Evolutionary conservation across 30 jellyfish, hydroid and myxozoan genomes (phyloP).

Genomic region (Rhopilema esculentum): DNA sequence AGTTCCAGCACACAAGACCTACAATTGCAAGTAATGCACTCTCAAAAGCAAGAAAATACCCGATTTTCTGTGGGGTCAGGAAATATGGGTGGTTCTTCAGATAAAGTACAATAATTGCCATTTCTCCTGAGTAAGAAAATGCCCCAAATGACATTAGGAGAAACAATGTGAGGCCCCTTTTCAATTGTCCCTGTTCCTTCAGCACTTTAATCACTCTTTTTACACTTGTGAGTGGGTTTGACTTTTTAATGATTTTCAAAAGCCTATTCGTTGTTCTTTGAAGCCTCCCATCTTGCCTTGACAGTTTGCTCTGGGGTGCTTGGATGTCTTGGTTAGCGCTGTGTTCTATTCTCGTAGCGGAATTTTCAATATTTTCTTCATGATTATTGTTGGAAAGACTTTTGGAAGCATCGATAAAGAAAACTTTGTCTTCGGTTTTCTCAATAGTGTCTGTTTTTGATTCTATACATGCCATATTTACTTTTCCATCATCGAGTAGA

Average conservation of each 20-base stretch:
- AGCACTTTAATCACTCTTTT: slow-evolving; percentile 2
- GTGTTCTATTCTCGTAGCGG: neutral
- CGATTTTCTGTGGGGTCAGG: neutral
- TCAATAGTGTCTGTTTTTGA: neutral
- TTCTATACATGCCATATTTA: neutral
- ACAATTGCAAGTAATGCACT: slow-evolving; percentile 9
- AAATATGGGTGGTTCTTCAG: slow-evolving; percentile 17
- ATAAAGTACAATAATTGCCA: slow-evolving; percentile 1
- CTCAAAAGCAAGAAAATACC: neutral
- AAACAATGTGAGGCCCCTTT: neutral
- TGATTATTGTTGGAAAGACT: neutral
- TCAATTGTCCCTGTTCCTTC: neutral
- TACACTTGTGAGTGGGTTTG: slow-evolving; percentile 1
- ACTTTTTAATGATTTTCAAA: neutral
- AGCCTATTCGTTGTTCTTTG: neutral
- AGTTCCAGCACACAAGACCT: slow-evolving; percentile 2
- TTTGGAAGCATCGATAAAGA: neutral
- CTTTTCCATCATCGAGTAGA: neutral
- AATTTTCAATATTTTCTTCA: neutral
- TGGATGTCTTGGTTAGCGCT: neutral
- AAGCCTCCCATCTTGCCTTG: neutral
- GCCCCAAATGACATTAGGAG: slow-evolving; percentile 12
- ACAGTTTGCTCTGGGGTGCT: neutral
- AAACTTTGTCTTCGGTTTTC: neutral
- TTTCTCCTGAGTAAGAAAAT: slow-evolving; percentile 1